Base-by-base conservation (phyloP, 2,888 invertebrate species). In the Dyspetes luteomarginatus region DNA sequence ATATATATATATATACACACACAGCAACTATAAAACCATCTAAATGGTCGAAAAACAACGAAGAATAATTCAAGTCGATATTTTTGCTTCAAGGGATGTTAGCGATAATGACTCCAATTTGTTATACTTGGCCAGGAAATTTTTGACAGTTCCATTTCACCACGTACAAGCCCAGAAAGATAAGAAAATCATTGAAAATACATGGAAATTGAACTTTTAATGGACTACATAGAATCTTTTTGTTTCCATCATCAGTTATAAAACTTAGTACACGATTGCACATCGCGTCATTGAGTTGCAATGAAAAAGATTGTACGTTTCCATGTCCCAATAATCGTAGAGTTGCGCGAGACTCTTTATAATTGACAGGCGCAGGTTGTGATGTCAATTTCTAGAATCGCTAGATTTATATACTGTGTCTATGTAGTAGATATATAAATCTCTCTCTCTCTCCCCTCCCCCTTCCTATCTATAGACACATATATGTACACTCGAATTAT, bases 331-430 rank as follows among this genome's bases (percentile, higher is more conserved):
- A 72, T 41, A 52, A 52, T 43, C 60, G 24, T 36, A 36, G n/a
- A 36, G 60, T 62, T 26, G 28, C 28, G 41, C 4, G 9, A 50
- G 50, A 50, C 62, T 26, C 28, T 64, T 72, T 64, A 64, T 72
- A 72, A 72, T 72, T 52, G 72, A 72, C 72, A 7, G 2, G 24
- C 24, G 52, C 72, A 72, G 62, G 72, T 72, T 62, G 62, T 36
- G 52, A 28, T 62, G 62, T 62, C 62, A 48, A 22, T 52, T 62
- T 62, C 48, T n/a, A 26, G 4, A 17, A 55, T 41, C 15, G 55
- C 24, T 52, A 19, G 12, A 52, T 36, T 36, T 36, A 36, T 36
- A 28, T 28, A 28, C n/a, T 28, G 4, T 36, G 9, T 36, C 5
- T 4, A 36, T 36, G 9, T 28, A 36, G n/a, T 36, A 36, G 5